A percentile compares a stretch with the other conserved stretches of the same genome.
Conservation (phyloP, 2,888 invertebrate species). For the Phengaris arion region DNA sequence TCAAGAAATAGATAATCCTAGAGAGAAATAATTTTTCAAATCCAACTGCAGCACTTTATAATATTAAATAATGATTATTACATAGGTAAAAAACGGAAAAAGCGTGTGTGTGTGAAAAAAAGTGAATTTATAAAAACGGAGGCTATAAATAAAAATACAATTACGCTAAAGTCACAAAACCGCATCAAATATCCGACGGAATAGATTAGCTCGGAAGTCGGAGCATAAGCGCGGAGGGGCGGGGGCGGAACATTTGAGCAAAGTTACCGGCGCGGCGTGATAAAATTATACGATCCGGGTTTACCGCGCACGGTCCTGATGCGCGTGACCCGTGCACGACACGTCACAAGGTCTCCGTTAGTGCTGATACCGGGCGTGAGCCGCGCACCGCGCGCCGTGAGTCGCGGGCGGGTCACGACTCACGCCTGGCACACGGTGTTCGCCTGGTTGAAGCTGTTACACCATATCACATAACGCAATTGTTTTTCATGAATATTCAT, state of each 20-base stretch:
- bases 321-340: not conserved
- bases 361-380: not conserved
- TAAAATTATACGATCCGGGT: not conserved
- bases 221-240: not conserved
- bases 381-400: not conserved
- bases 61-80: too few species aligned
- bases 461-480: not conserved
- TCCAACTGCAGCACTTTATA: too few species aligned
- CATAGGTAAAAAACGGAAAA: not conserved
- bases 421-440: not conserved
- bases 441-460: not conserved
- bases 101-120: not conserved
- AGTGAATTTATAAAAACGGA: not conserved
- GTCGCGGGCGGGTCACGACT: not conserved
- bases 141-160: slow-evolving; percentile 17
- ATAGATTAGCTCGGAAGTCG: not conserved
- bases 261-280: slow-evolving; percentile 8
- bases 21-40: too few species aligned
- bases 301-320: not conserved
- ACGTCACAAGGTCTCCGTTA: not conserved
- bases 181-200: not conserved
- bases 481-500: not conserved
- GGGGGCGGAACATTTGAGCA: not conserved
- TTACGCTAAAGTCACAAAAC: slow-evolving; percentile 6
- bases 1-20: too few species aligned